Evolutionary conservation across 2,113 vertebrate species (phyloP).

Genomic region (Chamaetylas fuelleborni): DNA sequence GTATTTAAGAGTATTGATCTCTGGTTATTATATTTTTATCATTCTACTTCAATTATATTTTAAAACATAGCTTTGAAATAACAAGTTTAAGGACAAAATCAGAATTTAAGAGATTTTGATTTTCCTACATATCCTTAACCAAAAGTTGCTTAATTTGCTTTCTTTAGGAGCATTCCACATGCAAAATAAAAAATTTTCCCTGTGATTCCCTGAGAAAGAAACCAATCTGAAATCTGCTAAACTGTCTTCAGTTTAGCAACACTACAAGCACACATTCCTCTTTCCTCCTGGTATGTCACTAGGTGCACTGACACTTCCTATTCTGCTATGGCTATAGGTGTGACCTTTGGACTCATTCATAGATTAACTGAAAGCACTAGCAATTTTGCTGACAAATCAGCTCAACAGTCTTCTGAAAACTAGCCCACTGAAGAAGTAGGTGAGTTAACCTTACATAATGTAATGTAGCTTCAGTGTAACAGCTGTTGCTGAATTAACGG

Average conservation of each 20-base stretch:
- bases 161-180: neutral
- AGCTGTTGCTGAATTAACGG: neutral
- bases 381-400: neutral
- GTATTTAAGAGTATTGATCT: neutral
- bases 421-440: neutral
- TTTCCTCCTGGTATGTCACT: fast-evolving
- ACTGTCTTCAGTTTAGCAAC: neutral
- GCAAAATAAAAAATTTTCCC: neutral
- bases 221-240: neutral
- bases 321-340: neutral
- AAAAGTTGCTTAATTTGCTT: neutral
- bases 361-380: neutral
- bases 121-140: neutral
- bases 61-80: neutral
- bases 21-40: neutral
- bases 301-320: neutral
- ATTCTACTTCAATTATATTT: neutral
- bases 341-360: neutral
- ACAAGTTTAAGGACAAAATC: neutral
- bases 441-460: neutral
- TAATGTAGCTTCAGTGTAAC: neutral
- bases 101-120: neutral
- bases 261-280: neutral
- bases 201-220: neutral
- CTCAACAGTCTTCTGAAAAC: neutral